Conservation (phyloP, 2,888 invertebrate species). For the Metellina segmentata region DNA sequence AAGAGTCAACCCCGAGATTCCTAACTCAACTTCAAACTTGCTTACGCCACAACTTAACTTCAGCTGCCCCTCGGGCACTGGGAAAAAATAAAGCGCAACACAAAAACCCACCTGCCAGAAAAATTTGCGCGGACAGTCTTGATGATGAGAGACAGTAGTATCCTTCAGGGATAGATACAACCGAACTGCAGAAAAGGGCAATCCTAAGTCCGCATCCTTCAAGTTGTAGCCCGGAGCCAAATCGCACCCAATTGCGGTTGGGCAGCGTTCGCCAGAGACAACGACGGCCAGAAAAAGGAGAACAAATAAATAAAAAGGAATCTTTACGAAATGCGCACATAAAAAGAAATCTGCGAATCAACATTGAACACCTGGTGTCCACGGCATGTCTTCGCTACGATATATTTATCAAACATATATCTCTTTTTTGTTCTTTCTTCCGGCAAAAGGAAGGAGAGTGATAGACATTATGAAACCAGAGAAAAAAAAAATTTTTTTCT, state of each 20-base stretch:
- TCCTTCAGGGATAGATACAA: constrained; percentile 60
- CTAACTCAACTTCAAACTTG: not conserved
- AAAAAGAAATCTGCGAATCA: constrained; percentile 70
- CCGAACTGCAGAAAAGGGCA: constrained; percentile 27
- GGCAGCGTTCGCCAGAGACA: constrained; percentile 21
- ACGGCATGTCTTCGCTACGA: constrained; percentile 52
- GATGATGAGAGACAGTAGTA: constrained; percentile 58
- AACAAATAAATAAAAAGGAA: constrained; percentile 32
- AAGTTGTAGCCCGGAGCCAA: constrained; percentile 42
- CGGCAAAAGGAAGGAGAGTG: constrained; percentile 24
- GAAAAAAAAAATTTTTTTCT: constrained; percentile 44
- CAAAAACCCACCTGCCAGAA: constrained; percentile 5
- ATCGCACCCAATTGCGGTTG: constrained; percentile 61
- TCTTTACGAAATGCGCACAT: constrained; percentile 50
- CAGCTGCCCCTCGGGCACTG: not conserved
- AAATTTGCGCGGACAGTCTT: constrained; percentile 38
- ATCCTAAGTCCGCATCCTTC: constrained; percentile 50
- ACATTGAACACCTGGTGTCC: constrained; percentile 66
- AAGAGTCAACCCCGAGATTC: not conserved
- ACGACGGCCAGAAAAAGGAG: not conserved
- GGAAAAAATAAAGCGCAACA: not conserved
- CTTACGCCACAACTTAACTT: not conserved
- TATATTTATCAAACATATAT: constrained; percentile 61
- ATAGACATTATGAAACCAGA: constrained; percentile 55
- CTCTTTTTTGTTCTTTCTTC: constrained; percentile 29